Conservation (phyloP, 2,797 vertebrate species). For the Epinephelus coioides region DNA sequence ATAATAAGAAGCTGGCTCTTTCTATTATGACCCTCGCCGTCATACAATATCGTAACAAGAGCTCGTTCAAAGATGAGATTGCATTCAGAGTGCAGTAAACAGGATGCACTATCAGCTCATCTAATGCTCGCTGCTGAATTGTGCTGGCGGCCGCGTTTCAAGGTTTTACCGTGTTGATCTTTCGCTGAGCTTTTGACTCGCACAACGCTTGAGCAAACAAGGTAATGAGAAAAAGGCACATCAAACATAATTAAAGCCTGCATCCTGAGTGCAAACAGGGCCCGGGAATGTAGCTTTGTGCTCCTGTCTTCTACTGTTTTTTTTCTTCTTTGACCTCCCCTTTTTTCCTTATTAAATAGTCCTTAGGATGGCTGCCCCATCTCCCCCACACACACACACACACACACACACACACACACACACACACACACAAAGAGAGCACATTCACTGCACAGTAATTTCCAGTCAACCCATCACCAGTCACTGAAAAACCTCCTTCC, state of each 20-base stretch:
- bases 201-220: constrained; percentile 80
- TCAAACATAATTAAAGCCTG: constrained; percentile 80
- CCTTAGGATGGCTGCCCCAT: constrained; percentile 58
- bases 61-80: constrained; percentile 56
- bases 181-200: constrained; percentile 72
- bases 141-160: constrained; percentile 48
- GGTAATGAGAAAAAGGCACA: constrained; percentile 83
- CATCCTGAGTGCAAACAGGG: constrained; percentile 74
- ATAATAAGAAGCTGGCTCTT: constrained; percentile 27
- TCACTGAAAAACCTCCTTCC: constrained; percentile 25
- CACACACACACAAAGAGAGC: constrained; percentile 24
- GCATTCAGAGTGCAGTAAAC: constrained; percentile 55
- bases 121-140: constrained; percentile 40
- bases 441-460: constrained; percentile 27
- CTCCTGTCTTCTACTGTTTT: constrained; percentile 49
- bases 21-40: constrained; percentile 34
- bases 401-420: constrained; percentile 24
- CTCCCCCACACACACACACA: constrained; percentile 32
- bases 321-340: constrained; percentile 56
- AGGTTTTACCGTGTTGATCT: constrained; percentile 79
- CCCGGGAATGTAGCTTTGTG: constrained; percentile 70
- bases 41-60: constrained; percentile 61
- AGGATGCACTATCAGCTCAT: constrained; percentile 56
- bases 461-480: constrained; percentile 32
- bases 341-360: constrained; percentile 70